phyloP scores from a whole-genome alignment of 2,888 invertebrate genomes.

The Andrena marginata region DNA sequence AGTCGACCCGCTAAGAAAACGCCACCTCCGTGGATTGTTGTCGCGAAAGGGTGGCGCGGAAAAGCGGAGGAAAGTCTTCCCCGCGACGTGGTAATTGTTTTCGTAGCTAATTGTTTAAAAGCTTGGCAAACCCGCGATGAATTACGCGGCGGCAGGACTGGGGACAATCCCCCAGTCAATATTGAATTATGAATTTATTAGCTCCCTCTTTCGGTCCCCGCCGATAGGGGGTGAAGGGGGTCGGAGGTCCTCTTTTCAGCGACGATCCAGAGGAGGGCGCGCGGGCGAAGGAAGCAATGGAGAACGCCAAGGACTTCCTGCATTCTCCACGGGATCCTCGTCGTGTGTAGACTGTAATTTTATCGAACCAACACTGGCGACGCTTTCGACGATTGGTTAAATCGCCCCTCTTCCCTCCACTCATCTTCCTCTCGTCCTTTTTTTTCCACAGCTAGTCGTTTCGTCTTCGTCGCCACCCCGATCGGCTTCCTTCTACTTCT shows the following conservation, averaged over 20 bases:
- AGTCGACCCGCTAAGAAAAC: constrained; percentile 69
- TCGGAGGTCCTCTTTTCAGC: constrained; percentile 57
- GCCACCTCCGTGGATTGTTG: constrained; percentile 25
- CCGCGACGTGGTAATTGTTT: constrained; percentile 75
- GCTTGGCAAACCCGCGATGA: constrained; percentile 77
- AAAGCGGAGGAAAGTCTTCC: constrained; percentile 43
- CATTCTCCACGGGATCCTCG: constrained; percentile 53
- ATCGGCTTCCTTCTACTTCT: constrained; percentile 40
- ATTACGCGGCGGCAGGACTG: constrained; percentile 70
- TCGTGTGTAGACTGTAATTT: constrained; percentile 68
- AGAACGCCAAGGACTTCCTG: constrained; percentile 56
- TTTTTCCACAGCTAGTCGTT: background rate
- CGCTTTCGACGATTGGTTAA: constrained; percentile 67
- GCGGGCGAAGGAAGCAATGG: constrained; percentile 9
- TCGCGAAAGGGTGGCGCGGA: constrained; percentile 57
- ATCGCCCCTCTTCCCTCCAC: constrained; percentile 44
- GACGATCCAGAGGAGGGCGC: background rate
- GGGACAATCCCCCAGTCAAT: constrained; percentile 81
- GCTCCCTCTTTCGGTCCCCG: constrained; percentile 65
- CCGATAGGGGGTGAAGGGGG: constrained; percentile 63
- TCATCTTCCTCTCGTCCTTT: background rate
- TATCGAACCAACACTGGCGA: constrained; percentile 70
- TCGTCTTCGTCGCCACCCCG: constrained; percentile 37
- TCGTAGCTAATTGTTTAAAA: constrained; percentile 81
- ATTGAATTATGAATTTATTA: constrained; percentile 84